phyloP scores from a whole-genome alignment of 2,113 vertebrate genomes.

The Clupea harengus region DNA sequence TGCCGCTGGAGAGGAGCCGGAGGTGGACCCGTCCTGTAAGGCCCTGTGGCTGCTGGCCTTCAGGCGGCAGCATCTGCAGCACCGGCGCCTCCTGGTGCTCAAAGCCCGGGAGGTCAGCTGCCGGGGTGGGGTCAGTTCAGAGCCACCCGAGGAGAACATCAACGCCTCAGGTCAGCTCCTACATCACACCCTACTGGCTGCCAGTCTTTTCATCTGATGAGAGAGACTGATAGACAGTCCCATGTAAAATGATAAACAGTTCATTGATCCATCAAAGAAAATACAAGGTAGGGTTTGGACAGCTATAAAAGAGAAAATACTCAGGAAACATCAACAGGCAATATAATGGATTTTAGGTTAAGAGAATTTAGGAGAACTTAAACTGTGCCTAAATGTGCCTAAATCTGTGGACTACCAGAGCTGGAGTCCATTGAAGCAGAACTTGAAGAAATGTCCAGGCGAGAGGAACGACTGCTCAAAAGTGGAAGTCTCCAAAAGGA shows the following conservation, averaged over 20 bases:
- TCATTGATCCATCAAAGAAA: too few relatives aligned
- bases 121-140: background rate
- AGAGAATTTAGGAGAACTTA: background rate
- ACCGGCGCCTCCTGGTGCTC: conserved; percentile 41
- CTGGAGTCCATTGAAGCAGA: background rate
- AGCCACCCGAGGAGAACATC: background rate
- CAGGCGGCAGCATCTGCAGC: conserved; percentile 51
- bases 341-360: background rate
- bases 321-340: too few relatives aligned
- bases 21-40: background rate
- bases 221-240: too few relatives aligned
- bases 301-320: too few relatives aligned
- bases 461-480: background rate
- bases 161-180: background rate
- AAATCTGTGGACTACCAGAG: background rate
- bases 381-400: background rate
- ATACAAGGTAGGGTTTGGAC: background rate
- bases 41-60: conserved; percentile 26
- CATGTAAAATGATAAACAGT: too few relatives aligned
- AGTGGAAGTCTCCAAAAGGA: conserved; percentile 1
- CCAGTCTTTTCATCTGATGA: background rate
- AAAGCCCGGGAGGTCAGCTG: conserved; percentile 28
- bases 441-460: background rate
- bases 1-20: background rate
- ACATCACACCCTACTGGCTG: too few relatives aligned